A percentile compares a stretch with the other conserved stretches of the same genome.
Conservation (phyloP, 2,113 vertebrate genomes). For the Haemorhous mexicanus region DNA sequence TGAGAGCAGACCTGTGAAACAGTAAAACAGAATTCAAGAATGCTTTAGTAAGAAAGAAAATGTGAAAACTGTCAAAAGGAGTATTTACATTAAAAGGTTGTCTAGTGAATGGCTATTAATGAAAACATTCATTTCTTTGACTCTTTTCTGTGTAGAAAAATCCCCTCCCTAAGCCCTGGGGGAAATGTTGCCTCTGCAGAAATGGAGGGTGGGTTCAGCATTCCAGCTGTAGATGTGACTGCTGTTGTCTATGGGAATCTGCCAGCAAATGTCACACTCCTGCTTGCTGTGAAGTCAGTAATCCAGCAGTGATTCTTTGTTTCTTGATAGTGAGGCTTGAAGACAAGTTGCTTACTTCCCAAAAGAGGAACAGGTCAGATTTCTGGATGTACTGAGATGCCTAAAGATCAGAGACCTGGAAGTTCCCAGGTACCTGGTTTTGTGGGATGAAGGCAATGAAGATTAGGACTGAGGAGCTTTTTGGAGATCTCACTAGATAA, state of each 20-base stretch:
- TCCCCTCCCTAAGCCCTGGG: not conserved
- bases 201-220: not conserved
- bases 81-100: not conserved
- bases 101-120: not conserved
- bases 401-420: not conserved
- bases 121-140: not conserved
- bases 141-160: not conserved
- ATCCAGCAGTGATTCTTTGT: not conserved
- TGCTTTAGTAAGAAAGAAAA: not conserved
- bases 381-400: not conserved
- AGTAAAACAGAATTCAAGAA: not conserved
- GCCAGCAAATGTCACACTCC: not conserved
- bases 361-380: not conserved
- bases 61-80: not conserved
- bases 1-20: not conserved
- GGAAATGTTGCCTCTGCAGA: not conserved
- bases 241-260: not conserved
- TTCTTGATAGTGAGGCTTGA: not conserved
- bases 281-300: not conserved
- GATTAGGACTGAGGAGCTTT: not conserved
- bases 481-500: not conserved
- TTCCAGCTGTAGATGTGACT: not conserved
- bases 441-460: not conserved
- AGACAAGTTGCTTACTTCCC: not conserved
- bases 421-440: not conserved